Percentiles rank a stretch among this genome's conserved stretches.
Evolutionary conservation across 2,113 vertebrate species (phyloP).

Genomic region (Heptranchias perlo): DNA sequence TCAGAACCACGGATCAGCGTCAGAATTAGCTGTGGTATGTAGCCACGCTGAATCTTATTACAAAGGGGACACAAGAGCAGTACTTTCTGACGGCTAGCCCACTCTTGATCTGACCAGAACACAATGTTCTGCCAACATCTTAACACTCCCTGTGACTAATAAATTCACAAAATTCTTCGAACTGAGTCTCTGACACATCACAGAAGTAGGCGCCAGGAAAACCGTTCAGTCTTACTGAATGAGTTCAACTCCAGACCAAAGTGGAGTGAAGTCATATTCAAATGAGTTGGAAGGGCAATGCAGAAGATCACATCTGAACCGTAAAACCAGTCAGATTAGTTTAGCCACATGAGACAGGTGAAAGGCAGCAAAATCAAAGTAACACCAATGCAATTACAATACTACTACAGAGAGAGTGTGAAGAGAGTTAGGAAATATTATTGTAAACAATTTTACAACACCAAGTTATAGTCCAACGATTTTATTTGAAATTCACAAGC

Average conservation of each 20-base stretch:
- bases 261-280: neutral
- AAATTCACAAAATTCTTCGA: neutral
- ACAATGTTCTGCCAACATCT: neutral
- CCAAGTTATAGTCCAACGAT: too few species aligned
- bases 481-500: too few species aligned
- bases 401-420: neutral
- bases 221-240: neutral
- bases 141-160: neutral
- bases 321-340: neutral
- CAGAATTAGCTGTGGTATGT: neutral
- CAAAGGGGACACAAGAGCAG: neutral
- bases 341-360: neutral
- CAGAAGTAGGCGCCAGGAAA: neutral
- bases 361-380: neutral
- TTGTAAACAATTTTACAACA: too few species aligned
- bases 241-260: neutral
- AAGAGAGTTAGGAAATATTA: neutral
- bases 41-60: neutral
- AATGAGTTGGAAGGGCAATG: neutral
- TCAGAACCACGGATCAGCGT: neutral
- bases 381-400: neutral
- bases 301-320: too few species aligned
- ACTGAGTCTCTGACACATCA: neutral
- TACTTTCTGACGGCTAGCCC: neutral
- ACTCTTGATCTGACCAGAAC: neutral